These are phyloP conservation scores for Julus scandinavius DNA, from an alignment of 2,888 invertebrate species.

Conservation along the genomic window DNA sequence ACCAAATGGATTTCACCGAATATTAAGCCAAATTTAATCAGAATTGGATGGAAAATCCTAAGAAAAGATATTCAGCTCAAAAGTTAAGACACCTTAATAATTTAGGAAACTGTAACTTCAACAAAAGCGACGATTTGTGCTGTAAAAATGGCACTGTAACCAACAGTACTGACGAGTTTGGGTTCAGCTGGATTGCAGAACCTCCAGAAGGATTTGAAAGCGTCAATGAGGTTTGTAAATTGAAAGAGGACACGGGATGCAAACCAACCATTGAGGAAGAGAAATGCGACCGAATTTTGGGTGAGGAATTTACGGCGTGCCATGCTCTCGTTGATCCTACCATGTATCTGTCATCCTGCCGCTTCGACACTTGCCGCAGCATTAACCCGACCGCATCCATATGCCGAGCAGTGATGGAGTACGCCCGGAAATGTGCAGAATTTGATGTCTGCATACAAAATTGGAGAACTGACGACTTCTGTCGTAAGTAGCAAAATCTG, in stretches of 20 bases:
- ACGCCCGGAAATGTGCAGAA: conserved; percentile 77
- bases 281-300: conserved; percentile 75
- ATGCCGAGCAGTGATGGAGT: conserved; percentile 77
- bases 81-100: background rate
- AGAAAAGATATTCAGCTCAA: background rate
- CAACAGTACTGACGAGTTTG: conserved; percentile 70
- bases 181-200: conserved; percentile 69
- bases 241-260: conserved; percentile 69
- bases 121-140: conserved; percentile 64
- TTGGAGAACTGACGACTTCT: conserved; percentile 75
- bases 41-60: background rate
- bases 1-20: background rate
- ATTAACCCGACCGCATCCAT: conserved; percentile 68
- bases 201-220: conserved; percentile 58
- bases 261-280: conserved; percentile 83
- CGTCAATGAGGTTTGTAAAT: conserved; percentile 54
- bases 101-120: conserved; percentile 66
- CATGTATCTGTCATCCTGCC: conserved; percentile 76
- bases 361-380: conserved; percentile 73
- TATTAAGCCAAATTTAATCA: too few relatives aligned
- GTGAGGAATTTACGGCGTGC: conserved; percentile 72
- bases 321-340: conserved; percentile 78
- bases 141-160: conserved; percentile 65
- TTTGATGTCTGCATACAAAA: conserved; percentile 76
- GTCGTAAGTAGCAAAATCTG: conserved; percentile 66